Evolutionary conservation across 2,797 vertebrate species (phyloP), one percentile per base, ranked within the genome.

Genomic region (Urosaurus nigricauda): DNA sequence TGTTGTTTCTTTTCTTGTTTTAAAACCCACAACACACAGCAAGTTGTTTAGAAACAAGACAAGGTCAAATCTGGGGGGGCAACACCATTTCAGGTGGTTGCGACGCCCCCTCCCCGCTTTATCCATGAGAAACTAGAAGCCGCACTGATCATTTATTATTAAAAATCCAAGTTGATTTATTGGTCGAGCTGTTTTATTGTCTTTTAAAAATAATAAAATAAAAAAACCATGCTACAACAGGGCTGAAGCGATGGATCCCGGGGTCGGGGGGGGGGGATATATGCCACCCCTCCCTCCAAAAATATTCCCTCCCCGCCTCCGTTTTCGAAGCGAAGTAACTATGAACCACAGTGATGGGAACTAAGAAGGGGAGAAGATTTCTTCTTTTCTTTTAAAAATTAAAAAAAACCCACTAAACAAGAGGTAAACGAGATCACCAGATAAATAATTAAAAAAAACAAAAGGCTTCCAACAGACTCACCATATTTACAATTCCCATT

Each of bases 401-500:
- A n/a, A n/a, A n/a, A 97, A 87, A 98, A 99, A 98, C 98, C 98
- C 98, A 99, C 98, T 99, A 99, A 99, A 99, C 98, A 98, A 98
- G 98, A 99, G 98, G 98, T 98, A 97, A 97, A 97, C 97, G 92
- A 97, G 97, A 97, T 97, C 97, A 99, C 98, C 98, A 99, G 99
- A 99, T 99, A 99, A 99, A 99, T 99, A 96, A 98, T 84, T 24
- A 98, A 98, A 97, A 51, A 51, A 51, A 51, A 51, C 43, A 85
- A 87, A 96, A 98, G 97, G 98, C 97, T 98, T 98, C 97, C 98
- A 97, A 99, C 99, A 99, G 98, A 99, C 98, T 98, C 98, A 99
- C 98, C 98, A 98, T 99, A 99, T 99, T 98, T 99, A 99, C 99
- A 99, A 98, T 98, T 99, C 99, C 98, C 99, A 98, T 99, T 99